Conservation (phyloP, 2,797 vertebrate species). For the Onychomys torridus region DNA sequence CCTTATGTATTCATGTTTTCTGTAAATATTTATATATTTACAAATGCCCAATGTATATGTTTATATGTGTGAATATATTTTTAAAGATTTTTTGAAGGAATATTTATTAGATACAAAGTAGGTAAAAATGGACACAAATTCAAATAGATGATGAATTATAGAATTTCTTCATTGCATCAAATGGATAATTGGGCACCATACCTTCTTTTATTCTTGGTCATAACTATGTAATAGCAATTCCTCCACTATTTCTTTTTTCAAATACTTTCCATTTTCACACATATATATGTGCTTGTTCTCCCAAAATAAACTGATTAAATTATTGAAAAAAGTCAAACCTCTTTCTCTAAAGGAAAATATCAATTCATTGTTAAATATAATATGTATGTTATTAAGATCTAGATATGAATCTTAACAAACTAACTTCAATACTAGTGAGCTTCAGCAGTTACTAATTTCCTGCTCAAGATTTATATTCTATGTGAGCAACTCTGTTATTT, state of each 20-base stretch:
- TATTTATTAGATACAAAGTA: not conserved
- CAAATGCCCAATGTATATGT: not conserved
- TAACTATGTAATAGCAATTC: not conserved
- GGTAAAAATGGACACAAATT: not conserved
- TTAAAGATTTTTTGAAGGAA: not conserved
- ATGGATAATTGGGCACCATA: not conserved
- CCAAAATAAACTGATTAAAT: not conserved
- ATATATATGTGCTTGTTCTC: not conserved
- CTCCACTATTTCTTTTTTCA: not conserved
- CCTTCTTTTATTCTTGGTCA: not conserved
- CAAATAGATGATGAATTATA: not conserved
- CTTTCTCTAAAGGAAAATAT: not conserved
- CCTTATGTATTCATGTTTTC: not conserved
- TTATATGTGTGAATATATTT: too few relatives aligned
- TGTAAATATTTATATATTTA: not conserved
- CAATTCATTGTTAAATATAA: not conserved
- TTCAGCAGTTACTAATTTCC: conserved; percentile 4
- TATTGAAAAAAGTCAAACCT: not conserved
- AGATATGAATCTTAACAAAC: not conserved
- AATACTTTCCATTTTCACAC: not conserved
- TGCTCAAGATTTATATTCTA: not conserved
- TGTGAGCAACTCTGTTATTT: not conserved
- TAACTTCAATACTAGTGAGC: not conserved
- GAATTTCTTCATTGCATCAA: not conserved
- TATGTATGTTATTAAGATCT: not conserved